A percentile compares a stretch with the other conserved stretches of the same genome.
Evolutionary conservation across 2,888 invertebrate genomes (phyloP).

Genomic region (Chaetogeoica ovagalla): DNA sequence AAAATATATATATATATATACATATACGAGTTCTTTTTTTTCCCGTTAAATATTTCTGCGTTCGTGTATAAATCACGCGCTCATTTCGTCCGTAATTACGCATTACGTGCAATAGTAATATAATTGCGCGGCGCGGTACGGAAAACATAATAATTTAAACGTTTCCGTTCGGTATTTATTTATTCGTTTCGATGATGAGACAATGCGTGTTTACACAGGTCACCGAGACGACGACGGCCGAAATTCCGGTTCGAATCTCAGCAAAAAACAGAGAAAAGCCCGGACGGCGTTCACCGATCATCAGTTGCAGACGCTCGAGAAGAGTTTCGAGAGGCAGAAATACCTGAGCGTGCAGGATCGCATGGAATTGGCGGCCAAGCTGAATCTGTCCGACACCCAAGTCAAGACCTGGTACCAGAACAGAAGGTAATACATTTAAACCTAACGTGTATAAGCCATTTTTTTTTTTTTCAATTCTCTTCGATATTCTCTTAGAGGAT

Average conservation of each 20-base stretch:
- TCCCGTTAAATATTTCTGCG: too few relatives aligned
- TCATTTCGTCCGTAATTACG: too few relatives aligned
- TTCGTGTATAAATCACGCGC: too few relatives aligned
- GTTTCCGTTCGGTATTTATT: too few relatives aligned
- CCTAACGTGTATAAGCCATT: too few relatives aligned
- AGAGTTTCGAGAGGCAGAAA: conserved; percentile 95
- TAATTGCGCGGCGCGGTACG: neutral
- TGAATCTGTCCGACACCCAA: conserved; percentile 96
- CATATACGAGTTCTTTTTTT: too few relatives aligned
- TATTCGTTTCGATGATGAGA: too few relatives aligned
- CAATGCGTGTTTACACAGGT: conserved; percentile 64
- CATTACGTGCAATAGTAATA: neutral
- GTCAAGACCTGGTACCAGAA: conserved; percentile 99
- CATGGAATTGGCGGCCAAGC: conserved; percentile 95
- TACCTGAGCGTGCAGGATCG: conserved; percentile 96
- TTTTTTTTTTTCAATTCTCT: neutral
- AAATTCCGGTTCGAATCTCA: conserved; percentile 59
- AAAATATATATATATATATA: too few relatives aligned
- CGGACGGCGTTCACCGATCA: conserved; percentile 98
- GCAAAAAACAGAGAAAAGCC: conserved; percentile 95
- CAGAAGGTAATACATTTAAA: conserved; percentile 76
- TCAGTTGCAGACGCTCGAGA: conserved; percentile 93
- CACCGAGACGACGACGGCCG: conserved; percentile 82
- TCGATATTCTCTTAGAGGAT: too few relatives aligned
- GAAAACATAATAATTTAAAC: neutral